Evolutionary conservation across 2,797 vertebrate genomes (phyloP), one percentile per base, ranked within the genome.

Genomic region (Anguilla obscura): DNA sequence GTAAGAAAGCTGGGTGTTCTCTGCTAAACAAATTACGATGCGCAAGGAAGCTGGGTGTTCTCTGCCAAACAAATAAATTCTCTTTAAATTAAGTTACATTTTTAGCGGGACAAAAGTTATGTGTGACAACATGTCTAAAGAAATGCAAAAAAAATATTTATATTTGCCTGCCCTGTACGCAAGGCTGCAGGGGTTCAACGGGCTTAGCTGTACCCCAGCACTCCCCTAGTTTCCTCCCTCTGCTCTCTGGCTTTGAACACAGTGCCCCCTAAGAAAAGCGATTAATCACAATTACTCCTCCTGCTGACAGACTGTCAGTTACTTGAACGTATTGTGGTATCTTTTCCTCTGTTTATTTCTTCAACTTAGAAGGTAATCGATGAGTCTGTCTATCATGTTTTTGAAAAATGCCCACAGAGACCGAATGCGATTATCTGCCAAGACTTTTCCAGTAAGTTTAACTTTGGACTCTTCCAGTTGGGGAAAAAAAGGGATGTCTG

Each of bases 241-340:
- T 36, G 48, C n/a, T 89, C 89, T 88, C 3, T 91, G 21, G 84
- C 90, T 91, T 87, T 92, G 90, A 93, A 94, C 87, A 93, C 86
- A 2, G 91, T 92, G 24, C 80, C 91, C 91, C 92, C 90, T 92
- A 89, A 88, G 89, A 89, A 90, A 88, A 90, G 87, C 87, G 85
- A 92, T 92, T 92, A 92, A 93, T 92, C 91, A 92, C 87, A 87
- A 91, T 93, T 93, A 92, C 89, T 89, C 85, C 84, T 74, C 74
- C 66, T 24, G 52, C 91, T 91, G 91, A 92, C 90, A 92, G 88
- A 90, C 90, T 90, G 69, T 89, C 87, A 88, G 60, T 74, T 69
- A 83, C 88, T 87, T 85, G 69, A 85, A 85, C 54, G 85, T 79
- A 88, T 88, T 89, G 89, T n/a, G 60, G 89, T 91, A 84, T 87